Conservation (phyloP, 37 sponge, comb jelly and placozoan species). For the Geodia barretti region DNA sequence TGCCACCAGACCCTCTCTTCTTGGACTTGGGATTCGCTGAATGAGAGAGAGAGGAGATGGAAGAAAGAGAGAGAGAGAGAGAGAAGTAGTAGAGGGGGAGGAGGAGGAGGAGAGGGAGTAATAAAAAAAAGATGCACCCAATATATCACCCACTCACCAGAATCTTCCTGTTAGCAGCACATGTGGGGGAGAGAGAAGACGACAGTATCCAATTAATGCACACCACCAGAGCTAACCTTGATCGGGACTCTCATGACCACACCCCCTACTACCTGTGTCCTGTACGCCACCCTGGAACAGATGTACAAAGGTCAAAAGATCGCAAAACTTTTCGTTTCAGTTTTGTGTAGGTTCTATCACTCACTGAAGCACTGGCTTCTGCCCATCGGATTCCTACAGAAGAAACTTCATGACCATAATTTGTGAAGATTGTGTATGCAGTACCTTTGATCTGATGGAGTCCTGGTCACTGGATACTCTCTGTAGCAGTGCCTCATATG, state of each 20-base stretch:
- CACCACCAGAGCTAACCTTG: constrained; percentile 4
- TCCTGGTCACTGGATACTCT: no score
- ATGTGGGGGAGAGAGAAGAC: background rate
- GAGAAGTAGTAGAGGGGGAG: background rate
- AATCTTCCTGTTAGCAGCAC: background rate
- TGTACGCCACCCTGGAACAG: constrained; percentile 47
- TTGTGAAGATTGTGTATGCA: no score
- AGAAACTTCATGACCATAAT: no score
- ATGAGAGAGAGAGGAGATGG: constrained; percentile 7
- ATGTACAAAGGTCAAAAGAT: background rate
- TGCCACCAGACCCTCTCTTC: constrained; percentile 11
- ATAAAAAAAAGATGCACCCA: constrained; percentile 19
- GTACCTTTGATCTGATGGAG: no score
- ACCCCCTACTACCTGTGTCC: constrained; percentile 75
- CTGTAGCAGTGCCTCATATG: no score
- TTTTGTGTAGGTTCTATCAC: no score
- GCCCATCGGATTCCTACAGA: no score
- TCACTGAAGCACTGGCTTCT: no score
- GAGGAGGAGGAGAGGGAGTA: constrained; percentile 4
- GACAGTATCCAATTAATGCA: background rate
- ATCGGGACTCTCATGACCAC: constrained; percentile 88
- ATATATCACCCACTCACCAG: background rate
- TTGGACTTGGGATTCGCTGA: background rate
- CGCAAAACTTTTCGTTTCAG: no score
- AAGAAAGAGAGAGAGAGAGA: constrained; percentile 1